Evolutionary conservation across 2,888 invertebrate species (phyloP).

Genomic region (Bimastos eiseni): DNA sequence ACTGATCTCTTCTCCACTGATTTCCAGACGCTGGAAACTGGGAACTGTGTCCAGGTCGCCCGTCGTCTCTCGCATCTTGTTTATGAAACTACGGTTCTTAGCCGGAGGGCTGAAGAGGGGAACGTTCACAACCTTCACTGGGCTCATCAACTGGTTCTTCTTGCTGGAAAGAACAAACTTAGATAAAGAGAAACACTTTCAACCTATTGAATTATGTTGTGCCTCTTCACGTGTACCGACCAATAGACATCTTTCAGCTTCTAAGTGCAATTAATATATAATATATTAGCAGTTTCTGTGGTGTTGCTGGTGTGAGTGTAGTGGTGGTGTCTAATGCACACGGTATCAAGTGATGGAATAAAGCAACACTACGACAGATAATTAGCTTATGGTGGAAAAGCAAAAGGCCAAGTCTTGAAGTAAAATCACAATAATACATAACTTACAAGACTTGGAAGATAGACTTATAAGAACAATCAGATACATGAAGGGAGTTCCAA

Average conservation of each 20-base stretch:
- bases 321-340: too few relatives aligned
- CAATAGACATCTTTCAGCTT: not conserved
- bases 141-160: not conserved
- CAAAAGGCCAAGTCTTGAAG: too few relatives aligned
- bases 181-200: not conserved
- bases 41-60: slow-evolving; percentile 74
- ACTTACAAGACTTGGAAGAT: too few relatives aligned
- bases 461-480: too few relatives aligned
- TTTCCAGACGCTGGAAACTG: slow-evolving; percentile 89
- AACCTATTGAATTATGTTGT: not conserved
- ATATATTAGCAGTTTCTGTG: too few relatives aligned
- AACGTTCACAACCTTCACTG: slow-evolving; percentile 31
- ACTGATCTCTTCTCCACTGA: slow-evolving; percentile 92
- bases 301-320: too few relatives aligned
- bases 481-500: too few relatives aligned
- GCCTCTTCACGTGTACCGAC: not conserved
- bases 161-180: not conserved
- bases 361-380: too few relatives aligned
- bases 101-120: not conserved
- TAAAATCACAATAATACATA: too few relatives aligned
- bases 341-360: too few relatives aligned
- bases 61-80: not conserved
- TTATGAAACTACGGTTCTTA: slow-evolving; percentile 27
- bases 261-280: not conserved
- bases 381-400: too few relatives aligned